phyloP scores from a whole-genome alignment of 2,113 vertebrate genomes.

The Oryzias celebensis region DNA sequence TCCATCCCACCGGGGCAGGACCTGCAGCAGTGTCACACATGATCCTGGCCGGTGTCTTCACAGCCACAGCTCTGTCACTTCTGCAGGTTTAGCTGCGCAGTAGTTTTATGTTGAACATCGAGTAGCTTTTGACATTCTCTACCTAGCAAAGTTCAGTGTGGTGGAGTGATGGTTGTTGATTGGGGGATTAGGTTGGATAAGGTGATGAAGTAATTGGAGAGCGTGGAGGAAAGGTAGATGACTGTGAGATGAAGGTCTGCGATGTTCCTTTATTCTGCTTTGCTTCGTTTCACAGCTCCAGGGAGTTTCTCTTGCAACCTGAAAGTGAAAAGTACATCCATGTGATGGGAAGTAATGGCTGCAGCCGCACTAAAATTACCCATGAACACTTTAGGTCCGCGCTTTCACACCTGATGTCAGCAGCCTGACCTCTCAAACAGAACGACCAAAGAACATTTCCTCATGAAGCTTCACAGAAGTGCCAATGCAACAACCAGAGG shows the following conservation, averaged over 20 bases:
- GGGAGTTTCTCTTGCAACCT: slow-evolving; percentile 91
- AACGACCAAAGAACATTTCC: too few species aligned
- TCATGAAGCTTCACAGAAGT: too few species aligned
- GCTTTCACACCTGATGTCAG: too few species aligned
- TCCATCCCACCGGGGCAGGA: slow-evolving; percentile 25
- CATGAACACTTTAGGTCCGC: too few species aligned
- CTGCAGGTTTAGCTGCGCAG: slow-evolving; percentile 71
- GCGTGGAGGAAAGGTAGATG: slow-evolving; percentile 40
- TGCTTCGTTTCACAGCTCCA: slow-evolving; percentile 82
- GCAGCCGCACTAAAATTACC: too few species aligned
- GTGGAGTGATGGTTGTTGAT: slow-evolving; percentile 42
- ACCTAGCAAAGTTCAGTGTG: slow-evolving; percentile 75
- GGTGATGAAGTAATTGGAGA: neutral
- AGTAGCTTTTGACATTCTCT: slow-evolving; percentile 71
- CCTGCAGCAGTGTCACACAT: slow-evolving; percentile 38
- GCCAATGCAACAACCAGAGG: too few species aligned
- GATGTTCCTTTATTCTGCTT: slow-evolving; percentile 80
- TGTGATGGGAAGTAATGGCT: too few species aligned
- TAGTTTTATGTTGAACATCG: slow-evolving; percentile 73
- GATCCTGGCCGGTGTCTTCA: slow-evolving; percentile 37
- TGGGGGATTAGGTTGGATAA: slow-evolving; percentile 7
- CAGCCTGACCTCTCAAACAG: too few species aligned
- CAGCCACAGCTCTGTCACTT: slow-evolving; percentile 56
- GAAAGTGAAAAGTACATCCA: slow-evolving; percentile 5
- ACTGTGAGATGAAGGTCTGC: slow-evolving; percentile 31